Conservation (phyloP, 53 echinoderm and acorn worm genomes). For the Actinopyga echinites region DNA sequence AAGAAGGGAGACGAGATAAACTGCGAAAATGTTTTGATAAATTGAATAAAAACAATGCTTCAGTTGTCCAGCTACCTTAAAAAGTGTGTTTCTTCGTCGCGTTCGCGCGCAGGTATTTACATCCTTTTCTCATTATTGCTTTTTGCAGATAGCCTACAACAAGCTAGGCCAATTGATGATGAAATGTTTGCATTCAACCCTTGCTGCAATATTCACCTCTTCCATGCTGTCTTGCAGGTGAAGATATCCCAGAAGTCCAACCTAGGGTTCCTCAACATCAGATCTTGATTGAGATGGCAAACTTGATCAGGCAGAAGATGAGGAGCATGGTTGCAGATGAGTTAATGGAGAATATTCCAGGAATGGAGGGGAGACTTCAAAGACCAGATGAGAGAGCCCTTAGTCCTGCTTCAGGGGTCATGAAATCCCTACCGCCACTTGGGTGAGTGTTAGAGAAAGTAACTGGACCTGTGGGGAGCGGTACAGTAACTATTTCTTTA, state of each 20-base stretch:
- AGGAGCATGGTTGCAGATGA: conserved; percentile 74
- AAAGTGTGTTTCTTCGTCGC: no score
- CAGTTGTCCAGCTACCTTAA: no score
- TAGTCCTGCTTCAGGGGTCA: conserved; percentile 13
- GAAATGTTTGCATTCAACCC: background rate
- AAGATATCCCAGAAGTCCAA: conserved; percentile 76
- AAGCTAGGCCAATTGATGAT: background rate
- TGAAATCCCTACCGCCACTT: conserved; percentile 13
- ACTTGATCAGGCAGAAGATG: conserved; percentile 85
- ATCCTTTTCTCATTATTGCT: no score
- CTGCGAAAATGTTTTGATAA: no score
- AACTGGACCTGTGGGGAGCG: background rate
- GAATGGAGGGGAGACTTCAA: background rate
- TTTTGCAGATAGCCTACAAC: background rate
- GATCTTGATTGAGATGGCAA: conserved; percentile 87
- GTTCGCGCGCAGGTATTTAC: background rate
- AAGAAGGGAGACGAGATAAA: no score
- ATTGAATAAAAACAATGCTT: no score
- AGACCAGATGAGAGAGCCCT: background rate
- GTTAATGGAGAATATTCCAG: conserved; percentile 54
- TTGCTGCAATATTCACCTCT: background rate
- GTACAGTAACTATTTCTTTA: no score
- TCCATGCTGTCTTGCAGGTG: conserved; percentile 39
- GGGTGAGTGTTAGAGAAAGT: conserved; percentile 9
- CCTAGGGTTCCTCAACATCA: conserved; percentile 92